Conservation (phyloP, 2,113 vertebrate genomes). For the Passer montanus region DNA sequence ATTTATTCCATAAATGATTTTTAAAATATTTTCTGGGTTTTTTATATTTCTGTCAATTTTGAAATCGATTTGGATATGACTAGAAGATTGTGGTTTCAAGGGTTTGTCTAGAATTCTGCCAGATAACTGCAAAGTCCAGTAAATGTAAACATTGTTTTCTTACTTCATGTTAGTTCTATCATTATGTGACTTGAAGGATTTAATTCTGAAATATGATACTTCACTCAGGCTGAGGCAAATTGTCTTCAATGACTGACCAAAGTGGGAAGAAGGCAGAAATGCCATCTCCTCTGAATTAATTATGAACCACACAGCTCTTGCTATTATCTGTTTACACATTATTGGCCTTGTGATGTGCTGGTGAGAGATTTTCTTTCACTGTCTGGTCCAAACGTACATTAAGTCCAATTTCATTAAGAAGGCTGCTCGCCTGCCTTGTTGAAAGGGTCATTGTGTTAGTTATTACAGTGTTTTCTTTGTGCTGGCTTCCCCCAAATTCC, state of each 20-base stretch:
- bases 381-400: slow-evolving; percentile 10
- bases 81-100: not conserved
- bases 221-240: not conserved
- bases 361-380: slow-evolving; percentile 55
- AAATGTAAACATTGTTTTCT: not conserved
- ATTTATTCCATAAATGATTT: not conserved
- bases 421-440: slow-evolving; percentile 20
- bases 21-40: not conserved
- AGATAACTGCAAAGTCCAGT: not conserved
- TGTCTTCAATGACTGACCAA: slow-evolving; percentile 6
- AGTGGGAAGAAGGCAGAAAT: slow-evolving; percentile 32
- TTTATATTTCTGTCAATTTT: not conserved
- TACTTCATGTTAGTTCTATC: not conserved
- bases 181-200: not conserved
- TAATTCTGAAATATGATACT: not conserved
- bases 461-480: slow-evolving; percentile 66
- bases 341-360: slow-evolving; percentile 52
- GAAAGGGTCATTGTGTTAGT: slow-evolving; percentile 60
- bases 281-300: slow-evolving; percentile 59
- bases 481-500: slow-evolving; percentile 28
- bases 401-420: slow-evolving; percentile 46
- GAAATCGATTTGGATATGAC: not conserved
- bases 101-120: not conserved
- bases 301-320: slow-evolving; percentile 34
- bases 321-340: slow-evolving; percentile 60